phyloP scores from a whole-genome alignment of 2,113 vertebrate genomes.

The Camarhynchus parvulus region DNA sequence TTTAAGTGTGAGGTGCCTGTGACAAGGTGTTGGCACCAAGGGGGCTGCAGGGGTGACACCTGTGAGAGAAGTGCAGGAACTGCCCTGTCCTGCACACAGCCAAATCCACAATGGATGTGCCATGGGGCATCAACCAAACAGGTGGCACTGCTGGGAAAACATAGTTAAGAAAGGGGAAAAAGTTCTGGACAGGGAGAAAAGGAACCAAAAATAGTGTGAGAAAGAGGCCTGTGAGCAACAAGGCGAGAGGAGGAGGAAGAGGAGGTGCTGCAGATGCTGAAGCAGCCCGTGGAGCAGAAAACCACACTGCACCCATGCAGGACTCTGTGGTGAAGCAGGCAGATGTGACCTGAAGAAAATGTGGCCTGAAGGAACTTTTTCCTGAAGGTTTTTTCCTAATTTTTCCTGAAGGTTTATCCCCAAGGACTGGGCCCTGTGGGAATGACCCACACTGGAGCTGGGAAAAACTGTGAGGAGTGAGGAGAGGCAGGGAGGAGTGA shows the following conservation, averaged over 20 bases:
- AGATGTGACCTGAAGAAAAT: background rate
- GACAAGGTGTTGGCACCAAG: background rate
- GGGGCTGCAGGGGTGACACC: accelerated
- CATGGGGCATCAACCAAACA: background rate
- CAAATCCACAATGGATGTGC: background rate
- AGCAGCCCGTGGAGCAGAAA: background rate
- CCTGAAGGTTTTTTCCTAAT: background rate
- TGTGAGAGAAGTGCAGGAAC: background rate
- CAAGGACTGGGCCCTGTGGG: background rate
- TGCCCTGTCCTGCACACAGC: background rate
- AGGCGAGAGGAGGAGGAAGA: background rate
- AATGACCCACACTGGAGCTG: accelerated
- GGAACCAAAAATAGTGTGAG: background rate
- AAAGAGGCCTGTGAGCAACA: background rate
- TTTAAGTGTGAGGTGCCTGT: background rate
- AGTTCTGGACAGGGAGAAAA: background rate
- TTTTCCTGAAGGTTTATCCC: background rate
- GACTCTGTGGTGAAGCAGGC: accelerated
- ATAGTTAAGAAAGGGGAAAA: background rate
- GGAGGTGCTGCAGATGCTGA: background rate
- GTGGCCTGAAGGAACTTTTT: background rate
- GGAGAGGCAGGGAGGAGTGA: accelerated
- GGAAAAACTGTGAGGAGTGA: background rate
- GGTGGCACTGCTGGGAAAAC: background rate
- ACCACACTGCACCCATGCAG: background rate